Conservation (phyloP, 2,888 invertebrate genomes). For the Anorthoa munda region DNA sequence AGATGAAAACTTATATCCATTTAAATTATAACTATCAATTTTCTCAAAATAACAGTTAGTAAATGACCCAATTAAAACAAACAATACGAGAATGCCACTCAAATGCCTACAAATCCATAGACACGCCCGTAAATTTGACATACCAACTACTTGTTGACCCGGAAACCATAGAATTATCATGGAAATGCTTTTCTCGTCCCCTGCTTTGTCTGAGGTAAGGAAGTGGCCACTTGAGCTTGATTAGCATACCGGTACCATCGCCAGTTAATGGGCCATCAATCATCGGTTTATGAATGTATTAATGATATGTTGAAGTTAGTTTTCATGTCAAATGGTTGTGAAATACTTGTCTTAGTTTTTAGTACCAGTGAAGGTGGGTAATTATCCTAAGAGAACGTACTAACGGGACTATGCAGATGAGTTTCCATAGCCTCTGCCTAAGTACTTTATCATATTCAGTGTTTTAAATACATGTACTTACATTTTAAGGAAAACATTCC, state of each 20-base stretch:
- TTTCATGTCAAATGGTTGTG: not conserved
- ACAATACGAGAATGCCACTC: not conserved
- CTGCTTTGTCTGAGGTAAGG: conserved; percentile 23
- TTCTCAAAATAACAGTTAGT: not conserved
- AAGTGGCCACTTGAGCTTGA: conserved; percentile 40
- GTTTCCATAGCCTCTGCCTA: too few relatives aligned
- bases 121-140: conserved; percentile 19
- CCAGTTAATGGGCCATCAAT: conserved; percentile 43
- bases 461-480: too few relatives aligned
- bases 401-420: too few relatives aligned
- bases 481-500: too few relatives aligned
- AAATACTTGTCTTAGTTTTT: not conserved
- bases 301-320: conserved; percentile 12
- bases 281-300: conserved; percentile 38
- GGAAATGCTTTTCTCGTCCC: conserved; percentile 50
- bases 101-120: not conserved
- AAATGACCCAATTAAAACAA: not conserved
- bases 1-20: not conserved
- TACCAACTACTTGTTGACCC: conserved; percentile 28
- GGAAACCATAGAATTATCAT: conserved; percentile 27
- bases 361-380: not conserved
- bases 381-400: too few relatives aligned
- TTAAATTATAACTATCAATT: not conserved
- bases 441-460: too few relatives aligned
- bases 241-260: conserved; percentile 47